Evolutionary conservation across 2,888 invertebrate genomes (phyloP).

Genomic region (Eupsilia transversa): DNA sequence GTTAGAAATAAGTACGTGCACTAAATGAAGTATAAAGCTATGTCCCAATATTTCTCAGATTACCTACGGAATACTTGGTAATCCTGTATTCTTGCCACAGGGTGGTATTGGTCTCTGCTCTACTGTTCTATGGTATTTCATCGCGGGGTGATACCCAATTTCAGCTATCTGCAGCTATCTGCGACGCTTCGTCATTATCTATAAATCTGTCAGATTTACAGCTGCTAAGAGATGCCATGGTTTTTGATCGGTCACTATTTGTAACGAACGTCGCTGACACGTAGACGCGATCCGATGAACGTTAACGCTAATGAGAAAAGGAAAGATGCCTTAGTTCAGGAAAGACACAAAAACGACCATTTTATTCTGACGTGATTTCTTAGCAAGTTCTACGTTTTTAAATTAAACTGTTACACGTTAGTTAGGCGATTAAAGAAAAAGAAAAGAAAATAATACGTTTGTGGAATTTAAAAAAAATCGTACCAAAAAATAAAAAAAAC

Average conservation of each 20-base stretch:
- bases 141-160: not conserved
- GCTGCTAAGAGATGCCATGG: not conserved
- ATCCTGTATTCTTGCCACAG: not conserved
- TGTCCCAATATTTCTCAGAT: not conserved
- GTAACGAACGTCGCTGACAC: not conserved
- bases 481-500: not conserved
- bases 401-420: slow-evolving; percentile 25
- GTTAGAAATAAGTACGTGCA: slow-evolving; percentile 4
- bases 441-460: too few relatives aligned
- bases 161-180: not conserved
- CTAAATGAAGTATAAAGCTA: not conserved
- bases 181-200: not conserved
- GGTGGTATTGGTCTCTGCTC: too few relatives aligned
- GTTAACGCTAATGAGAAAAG: not conserved
- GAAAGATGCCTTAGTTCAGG: not conserved
- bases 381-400: slow-evolving; percentile 3
- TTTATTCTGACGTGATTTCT: slow-evolving; percentile 14
- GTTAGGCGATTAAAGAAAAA: slow-evolving; percentile 14
- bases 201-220: not conserved
- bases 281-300: not conserved
- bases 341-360: not conserved
- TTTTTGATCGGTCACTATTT: not conserved
- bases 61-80: not conserved
- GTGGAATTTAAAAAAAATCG: not conserved
- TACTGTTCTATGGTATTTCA: not conserved